Conservation (phyloP, 2,113 vertebrate genomes). For the Grammomys dolichurus region DNA sequence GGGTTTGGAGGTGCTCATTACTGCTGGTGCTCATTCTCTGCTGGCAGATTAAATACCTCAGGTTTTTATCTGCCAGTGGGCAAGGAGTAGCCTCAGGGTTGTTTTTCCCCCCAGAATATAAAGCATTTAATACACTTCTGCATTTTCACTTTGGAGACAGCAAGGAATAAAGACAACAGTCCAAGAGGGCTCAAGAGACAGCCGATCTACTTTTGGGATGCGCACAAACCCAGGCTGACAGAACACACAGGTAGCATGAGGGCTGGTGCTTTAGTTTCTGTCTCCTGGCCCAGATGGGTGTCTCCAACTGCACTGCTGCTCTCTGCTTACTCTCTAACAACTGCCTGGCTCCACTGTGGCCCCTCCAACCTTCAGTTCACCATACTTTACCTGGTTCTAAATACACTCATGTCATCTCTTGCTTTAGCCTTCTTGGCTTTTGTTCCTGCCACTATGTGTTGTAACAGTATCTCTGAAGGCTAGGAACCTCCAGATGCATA, state of each 20-base stretch:
- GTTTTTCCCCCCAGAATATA: not conserved
- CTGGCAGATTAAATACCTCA: not conserved
- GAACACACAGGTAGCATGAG: not conserved
- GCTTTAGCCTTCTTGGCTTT: slow-evolving; percentile 14
- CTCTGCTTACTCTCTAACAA: not conserved
- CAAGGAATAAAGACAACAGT: not conserved
- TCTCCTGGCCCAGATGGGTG: not conserved
- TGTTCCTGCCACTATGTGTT: not conserved
- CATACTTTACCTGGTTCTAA: not conserved
- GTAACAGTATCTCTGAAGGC: not conserved
- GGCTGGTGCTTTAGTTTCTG: not conserved
- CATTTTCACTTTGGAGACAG: slow-evolving; percentile 28
- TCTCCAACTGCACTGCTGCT: not conserved
- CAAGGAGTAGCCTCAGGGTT: not conserved
- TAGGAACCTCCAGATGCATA: not conserved
- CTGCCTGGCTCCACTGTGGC: not conserved
- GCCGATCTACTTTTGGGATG: not conserved
- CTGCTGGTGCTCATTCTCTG: too few relatives aligned
- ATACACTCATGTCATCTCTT: not conserved
- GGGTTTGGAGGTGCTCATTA: not conserved
- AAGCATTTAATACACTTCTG: not conserved
- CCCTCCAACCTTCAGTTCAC: not conserved
- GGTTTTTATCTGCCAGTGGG: not conserved
- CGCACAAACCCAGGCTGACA: not conserved
- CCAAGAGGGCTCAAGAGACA: not conserved